Conservation (phyloP, 2,113 vertebrate genomes). For the Oncorhynchus masou region DNA sequence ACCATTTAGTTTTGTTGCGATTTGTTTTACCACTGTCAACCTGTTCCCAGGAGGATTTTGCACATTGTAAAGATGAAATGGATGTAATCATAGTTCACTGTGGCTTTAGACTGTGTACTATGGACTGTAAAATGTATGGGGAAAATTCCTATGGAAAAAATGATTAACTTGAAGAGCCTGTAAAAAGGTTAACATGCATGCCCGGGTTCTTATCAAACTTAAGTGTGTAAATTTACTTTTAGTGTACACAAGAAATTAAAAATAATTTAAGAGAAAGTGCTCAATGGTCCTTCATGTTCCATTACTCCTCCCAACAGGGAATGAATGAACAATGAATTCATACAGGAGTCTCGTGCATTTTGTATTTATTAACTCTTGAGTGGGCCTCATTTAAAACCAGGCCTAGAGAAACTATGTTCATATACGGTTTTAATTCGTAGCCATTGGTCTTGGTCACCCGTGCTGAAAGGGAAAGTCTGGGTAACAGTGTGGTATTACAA, state of each 20-base stretch:
- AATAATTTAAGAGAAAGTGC: constrained; percentile 90
- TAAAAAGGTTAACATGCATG: constrained; percentile 89
- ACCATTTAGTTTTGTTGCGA: constrained; percentile 38
- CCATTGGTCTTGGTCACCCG: too few species aligned
- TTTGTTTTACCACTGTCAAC: constrained; percentile 78
- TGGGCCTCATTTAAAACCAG: too few species aligned
- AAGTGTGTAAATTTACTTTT: constrained; percentile 97
- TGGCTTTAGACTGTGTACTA: constrained; percentile 93
- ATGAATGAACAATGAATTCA: too few species aligned
- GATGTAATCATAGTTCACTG: constrained; percentile 93
- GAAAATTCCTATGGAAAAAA: constrained; percentile 96
- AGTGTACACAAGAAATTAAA: constrained; percentile 97
- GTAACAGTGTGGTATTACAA: too few species aligned
- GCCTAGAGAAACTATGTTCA: too few species aligned
- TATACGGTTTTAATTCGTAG: too few species aligned
- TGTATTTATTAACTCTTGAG: not conserved
- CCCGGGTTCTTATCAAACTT: constrained; percentile 87
- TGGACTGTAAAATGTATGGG: constrained; percentile 88
- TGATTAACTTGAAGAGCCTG: constrained; percentile 84
- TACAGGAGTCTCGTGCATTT: not conserved
- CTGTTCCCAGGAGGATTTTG: constrained; percentile 88
- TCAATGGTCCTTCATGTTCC: constrained; percentile 9
- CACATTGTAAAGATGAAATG: constrained; percentile 95
- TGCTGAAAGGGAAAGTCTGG: too few species aligned
- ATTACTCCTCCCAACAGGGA: not conserved